A percentile compares a stretch with the other conserved stretches of the same genome.
Evolutionary conservation across 2,888 invertebrate species (phyloP).

Genomic region (Acanthosepion esculentum): DNA sequence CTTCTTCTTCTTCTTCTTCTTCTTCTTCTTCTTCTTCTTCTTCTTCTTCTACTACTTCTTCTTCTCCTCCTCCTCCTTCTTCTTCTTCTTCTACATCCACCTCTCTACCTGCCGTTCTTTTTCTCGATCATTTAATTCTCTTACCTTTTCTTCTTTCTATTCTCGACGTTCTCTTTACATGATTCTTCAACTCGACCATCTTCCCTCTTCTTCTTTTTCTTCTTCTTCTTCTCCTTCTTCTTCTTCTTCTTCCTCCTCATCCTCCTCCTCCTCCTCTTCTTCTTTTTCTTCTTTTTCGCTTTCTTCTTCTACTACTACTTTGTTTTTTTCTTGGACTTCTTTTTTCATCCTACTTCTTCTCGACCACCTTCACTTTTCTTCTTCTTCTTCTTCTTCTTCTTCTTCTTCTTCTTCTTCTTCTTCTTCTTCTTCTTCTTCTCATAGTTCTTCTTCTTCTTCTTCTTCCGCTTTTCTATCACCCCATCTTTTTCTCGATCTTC

Average conservation of each 20-base stretch:
- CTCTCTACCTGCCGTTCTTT: neutral
- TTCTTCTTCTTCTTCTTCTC: too few relatives aligned
- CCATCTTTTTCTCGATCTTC: too few relatives aligned
- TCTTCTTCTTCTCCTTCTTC: neutral
- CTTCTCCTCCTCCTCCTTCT: neutral
- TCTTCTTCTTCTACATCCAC: neutral
- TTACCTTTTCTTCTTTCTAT: neutral
- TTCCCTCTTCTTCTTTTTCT: neutral
- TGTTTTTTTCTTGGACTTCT: too few relatives aligned
- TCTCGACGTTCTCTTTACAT: neutral
- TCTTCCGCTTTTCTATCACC: too few relatives aligned
- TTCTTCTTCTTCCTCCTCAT: neutral
- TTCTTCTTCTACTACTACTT: neutral
- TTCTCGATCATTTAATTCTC: neutral
- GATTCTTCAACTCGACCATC: neutral
- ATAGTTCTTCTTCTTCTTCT: too few relatives aligned
- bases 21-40: neutral
- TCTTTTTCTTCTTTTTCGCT: neutral
- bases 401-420: too few relatives aligned
- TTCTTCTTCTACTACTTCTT: too few relatives aligned
- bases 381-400: too few relatives aligned
- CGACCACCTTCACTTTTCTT: too few relatives aligned
- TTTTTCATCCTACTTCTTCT: too few relatives aligned
- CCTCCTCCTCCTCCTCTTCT: neutral
- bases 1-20: neutral